A percentile compares a stretch with the other conserved stretches of the same genome.
Evolutionary conservation across 2,888 invertebrate species (phyloP).

Genomic region (Pammene aurita): DNA sequence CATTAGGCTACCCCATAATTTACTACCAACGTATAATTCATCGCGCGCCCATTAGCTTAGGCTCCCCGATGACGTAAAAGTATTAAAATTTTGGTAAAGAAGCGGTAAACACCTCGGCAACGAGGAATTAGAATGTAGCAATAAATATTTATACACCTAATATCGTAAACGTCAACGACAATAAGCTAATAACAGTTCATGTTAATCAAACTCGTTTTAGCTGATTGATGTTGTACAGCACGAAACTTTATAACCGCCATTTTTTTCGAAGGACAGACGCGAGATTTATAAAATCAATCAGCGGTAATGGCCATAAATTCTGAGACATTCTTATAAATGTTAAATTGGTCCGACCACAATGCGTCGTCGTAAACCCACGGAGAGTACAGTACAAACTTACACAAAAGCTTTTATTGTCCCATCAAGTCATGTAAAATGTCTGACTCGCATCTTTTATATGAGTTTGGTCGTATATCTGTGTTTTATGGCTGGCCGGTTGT

Average conservation of each 20-base stretch:
- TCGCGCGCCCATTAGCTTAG: constrained; percentile 71
- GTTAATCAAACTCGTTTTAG: constrained; percentile 41
- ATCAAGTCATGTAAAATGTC: constrained; percentile 68
- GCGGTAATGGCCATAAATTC: constrained; percentile 34
- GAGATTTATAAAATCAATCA: constrained; percentile 40
- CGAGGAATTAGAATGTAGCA: constrained; percentile 35
- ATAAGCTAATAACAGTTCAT: constrained; percentile 42
- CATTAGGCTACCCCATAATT: constrained; percentile 67
- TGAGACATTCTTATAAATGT: constrained; percentile 37
- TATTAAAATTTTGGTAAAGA: constrained; percentile 57
- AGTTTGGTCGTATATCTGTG: constrained; percentile 69
- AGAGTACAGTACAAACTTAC: constrained; percentile 28
- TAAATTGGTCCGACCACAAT: constrained; percentile 40
- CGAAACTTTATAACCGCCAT: constrained; percentile 33
- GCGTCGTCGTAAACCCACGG: constrained; percentile 37
- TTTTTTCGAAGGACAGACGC: constrained; percentile 31
- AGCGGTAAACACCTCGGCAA: constrained; percentile 46
- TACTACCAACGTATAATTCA: constrained; percentile 66
- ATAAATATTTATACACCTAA: constrained; percentile 40
- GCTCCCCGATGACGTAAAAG: constrained; percentile 69
- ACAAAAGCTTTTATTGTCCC: constrained; percentile 49
- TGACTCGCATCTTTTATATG: constrained; percentile 70
- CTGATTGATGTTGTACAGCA: constrained; percentile 39
- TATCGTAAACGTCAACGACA: constrained; percentile 41
- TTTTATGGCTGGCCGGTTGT: constrained; percentile 65